Conservation (phyloP, 2,888 invertebrate species). For the Lepas anatifera region DNA sequence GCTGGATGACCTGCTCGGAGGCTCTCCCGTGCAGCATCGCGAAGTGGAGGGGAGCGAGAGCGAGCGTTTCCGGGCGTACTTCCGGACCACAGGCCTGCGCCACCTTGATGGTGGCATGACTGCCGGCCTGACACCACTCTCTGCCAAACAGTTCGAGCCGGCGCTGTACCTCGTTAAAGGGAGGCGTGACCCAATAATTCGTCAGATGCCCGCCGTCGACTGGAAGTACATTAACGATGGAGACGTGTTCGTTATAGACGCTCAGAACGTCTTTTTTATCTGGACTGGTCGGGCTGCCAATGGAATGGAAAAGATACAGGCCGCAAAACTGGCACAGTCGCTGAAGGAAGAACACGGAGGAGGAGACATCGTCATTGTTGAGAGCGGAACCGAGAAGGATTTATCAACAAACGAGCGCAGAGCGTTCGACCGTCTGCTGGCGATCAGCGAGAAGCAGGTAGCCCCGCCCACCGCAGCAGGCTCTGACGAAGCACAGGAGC, state of each 20-base stretch:
- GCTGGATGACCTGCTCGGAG: conserved; percentile 65
- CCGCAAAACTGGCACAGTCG: conserved; percentile 53
- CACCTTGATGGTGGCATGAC: conserved; percentile 42
- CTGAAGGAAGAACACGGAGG: conserved; percentile 46
- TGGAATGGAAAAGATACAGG: conserved; percentile 65
- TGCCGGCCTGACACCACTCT: conserved; percentile 42
- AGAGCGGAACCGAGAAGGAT: conserved; percentile 77
- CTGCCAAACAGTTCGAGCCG: conserved; percentile 38
- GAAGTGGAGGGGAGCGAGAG: conserved; percentile 79
- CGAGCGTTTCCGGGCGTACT: conserved; percentile 70
- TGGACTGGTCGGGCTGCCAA: conserved; percentile 79
- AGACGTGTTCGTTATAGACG: conserved; percentile 71
- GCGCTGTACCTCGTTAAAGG: conserved; percentile 75
- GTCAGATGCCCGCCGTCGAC: conserved; percentile 57
- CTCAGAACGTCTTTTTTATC: conserved; percentile 56
- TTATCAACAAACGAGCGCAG: conserved; percentile 49
- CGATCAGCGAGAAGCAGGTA: conserved; percentile 28
- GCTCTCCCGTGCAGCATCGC: conserved; percentile 63
- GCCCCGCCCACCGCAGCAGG: conserved; percentile 18
- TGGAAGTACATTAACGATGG: conserved; percentile 77
- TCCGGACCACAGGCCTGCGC: conserved; percentile 57
- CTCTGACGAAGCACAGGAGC: conserved; percentile 22
- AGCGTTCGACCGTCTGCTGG: conserved; percentile 50
- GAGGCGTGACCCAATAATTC: conserved; percentile 58
- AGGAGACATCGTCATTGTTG: conserved; percentile 53